A percentile compares a stretch with the other conserved stretches of the same genome.
Evolutionary conservation across 2,797 vertebrate genomes (phyloP).

Genomic region (Prunella strophiata): DNA sequence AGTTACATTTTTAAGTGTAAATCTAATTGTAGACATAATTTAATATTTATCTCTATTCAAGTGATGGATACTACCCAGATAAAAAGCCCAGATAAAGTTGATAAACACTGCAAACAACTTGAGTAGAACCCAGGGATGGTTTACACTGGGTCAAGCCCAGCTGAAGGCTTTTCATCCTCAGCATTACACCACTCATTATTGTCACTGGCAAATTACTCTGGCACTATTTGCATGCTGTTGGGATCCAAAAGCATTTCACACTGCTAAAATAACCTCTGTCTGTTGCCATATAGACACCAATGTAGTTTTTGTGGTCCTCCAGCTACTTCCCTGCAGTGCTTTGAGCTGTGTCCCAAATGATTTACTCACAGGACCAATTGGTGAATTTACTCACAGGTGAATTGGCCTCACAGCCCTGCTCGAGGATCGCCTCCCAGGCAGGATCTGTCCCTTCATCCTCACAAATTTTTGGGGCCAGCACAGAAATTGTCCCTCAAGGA

Average conservation of each 20-base stretch:
- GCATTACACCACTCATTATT: slow-evolving; percentile 21
- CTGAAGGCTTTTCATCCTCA: slow-evolving; percentile 12
- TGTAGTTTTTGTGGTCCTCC: neutral
- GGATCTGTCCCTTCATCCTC: neutral
- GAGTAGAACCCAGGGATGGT: neutral
- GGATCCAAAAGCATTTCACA: slow-evolving; percentile 30
- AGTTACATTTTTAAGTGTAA: neutral
- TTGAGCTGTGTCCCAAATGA: neutral
- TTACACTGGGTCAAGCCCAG: slow-evolving; percentile 36
- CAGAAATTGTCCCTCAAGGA: neutral
- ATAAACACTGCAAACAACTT: neutral
- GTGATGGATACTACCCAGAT: neutral
- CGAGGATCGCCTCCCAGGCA: neutral
- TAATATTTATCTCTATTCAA: neutral
- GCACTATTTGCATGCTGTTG: neutral
- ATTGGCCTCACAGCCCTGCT: neutral
- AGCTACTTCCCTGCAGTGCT: neutral
- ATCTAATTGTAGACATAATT: neutral
- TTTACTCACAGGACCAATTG: neutral
- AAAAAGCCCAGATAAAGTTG: neutral
- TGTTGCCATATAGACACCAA: slow-evolving; percentile 19
- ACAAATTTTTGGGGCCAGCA: neutral
- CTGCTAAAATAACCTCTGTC: slow-evolving; percentile 18
- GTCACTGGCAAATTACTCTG: slow-evolving; percentile 46
- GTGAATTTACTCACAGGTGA: neutral